Base-by-base conservation (phyloP, 2,888 invertebrate genomes). In the Drosophila recens region DNA sequence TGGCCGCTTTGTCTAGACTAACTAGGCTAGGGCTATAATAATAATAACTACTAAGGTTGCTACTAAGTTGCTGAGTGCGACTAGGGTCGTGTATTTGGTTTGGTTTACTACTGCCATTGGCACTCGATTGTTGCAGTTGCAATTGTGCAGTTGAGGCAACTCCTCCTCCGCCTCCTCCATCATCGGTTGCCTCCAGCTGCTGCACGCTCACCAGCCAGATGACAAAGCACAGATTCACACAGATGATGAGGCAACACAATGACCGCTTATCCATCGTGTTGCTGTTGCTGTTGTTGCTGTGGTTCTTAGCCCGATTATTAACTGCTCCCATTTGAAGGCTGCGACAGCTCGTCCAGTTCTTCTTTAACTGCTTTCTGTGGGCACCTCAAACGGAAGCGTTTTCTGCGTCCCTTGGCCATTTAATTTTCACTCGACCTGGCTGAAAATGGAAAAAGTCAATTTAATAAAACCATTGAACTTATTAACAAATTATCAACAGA, bases 171-270 rank as follows among this genome's bases (percentile, higher is more conserved):
- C 27, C 27, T 27, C 5, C 27, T 27, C 40, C 58, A 23, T 58
- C 77, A 40, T 73, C 78, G 33, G 89, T 87, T 38, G 81, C 52
- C 42, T 79, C 82, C 53, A 84, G 79, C 70, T 92, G 92, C 65
- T 92, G 92, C 66, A 91, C 82, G 76, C 91, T 90, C 72, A 92
- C 91, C 78, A 91, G 89, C 93, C 93, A 93, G 87, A 93, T 84
- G 72, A 92, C 90, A 64, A 92, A 79, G 80, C 90, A 92, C 62
- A 93, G 71, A 74, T 92, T 92, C 52, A 93, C 81, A 71, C 90
- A 91, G 66, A 93, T 90, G 74, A 93, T 79, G 75, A 92, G 79
- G 71, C 85, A 90, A 85, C 91, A 90, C 79, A 93, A 72, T 56
- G 90, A 91, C 66, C 92, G 92, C 70, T 92, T 91, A 72, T 92